phyloP scores from a whole-genome alignment of 1,140 invertebrate species.

The Aphis gossypii region DNA sequence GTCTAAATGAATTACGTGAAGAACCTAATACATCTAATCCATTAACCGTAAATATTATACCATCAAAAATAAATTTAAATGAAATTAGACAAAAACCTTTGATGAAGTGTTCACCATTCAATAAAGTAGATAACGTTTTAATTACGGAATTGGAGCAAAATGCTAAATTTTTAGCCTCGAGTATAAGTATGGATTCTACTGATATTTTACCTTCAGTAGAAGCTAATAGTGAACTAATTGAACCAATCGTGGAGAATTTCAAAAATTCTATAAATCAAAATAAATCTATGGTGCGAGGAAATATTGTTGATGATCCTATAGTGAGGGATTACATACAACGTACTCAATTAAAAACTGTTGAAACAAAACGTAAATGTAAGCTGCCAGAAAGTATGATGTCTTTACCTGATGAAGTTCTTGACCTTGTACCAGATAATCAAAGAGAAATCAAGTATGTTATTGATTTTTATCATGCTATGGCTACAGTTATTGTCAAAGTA shows the following conservation, averaged over 20 bases:
- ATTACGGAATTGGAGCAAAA: background rate
- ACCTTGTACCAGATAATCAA: constrained; percentile 41
- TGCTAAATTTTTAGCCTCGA: background rate
- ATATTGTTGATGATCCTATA: constrained; percentile 36
- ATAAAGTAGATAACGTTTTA: background rate
- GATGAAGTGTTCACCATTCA: constrained; percentile 21
- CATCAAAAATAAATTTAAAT: background rate
- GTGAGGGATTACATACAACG: constrained; percentile 33
- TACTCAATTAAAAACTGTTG: constrained; percentile 69
- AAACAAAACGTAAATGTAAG: constrained; percentile 73
- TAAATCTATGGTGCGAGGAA: background rate
- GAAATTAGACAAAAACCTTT: constrained; percentile 14
- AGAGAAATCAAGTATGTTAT: constrained; percentile 50
- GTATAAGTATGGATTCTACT: background rate
- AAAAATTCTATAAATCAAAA: background rate
- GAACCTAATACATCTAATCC: background rate
- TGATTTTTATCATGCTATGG: constrained; percentile 69
- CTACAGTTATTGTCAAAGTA: constrained; percentile 85
- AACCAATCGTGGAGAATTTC: constrained; percentile 7
- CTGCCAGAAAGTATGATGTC: constrained; percentile 46
- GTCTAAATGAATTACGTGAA: background rate
- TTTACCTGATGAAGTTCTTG: constrained; percentile 26
- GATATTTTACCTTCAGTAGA: background rate
- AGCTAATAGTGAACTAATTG: background rate
- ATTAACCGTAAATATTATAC: background rate